These are phyloP conservation scores for Branchipolynoe longqiensis DNA, from an alignment of 2,888 invertebrate genomes.

Conservation along the genomic window DNA sequence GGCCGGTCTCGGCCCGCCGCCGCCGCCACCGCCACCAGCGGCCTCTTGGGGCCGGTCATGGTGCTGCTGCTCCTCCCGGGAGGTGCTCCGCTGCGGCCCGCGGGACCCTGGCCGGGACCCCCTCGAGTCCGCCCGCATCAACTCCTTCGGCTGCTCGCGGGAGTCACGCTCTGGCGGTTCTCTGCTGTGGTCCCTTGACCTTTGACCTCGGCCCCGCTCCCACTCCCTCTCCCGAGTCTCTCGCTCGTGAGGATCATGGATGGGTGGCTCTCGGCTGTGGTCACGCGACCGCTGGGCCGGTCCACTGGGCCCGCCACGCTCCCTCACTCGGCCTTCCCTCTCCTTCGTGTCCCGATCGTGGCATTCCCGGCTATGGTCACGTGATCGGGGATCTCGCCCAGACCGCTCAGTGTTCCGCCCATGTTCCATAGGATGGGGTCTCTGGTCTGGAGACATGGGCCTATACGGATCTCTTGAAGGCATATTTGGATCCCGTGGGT, in stretches of 20 bases:
- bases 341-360: too few relatives aligned
- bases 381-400: background rate
- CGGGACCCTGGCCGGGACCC: slow-evolving; percentile 15
- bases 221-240: slow-evolving; percentile 7
- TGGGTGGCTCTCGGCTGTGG: background rate
- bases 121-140: background rate
- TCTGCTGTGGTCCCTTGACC: slow-evolving; percentile 26
- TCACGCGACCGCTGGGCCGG: background rate
- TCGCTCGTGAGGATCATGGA: background rate
- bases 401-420: background rate
- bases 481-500: background rate
- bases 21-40: background rate
- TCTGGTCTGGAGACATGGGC: slow-evolving; percentile 8
- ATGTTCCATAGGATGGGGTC: background rate
- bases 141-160: slow-evolving; percentile 13
- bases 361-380: background rate
- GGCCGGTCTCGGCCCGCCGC: background rate
- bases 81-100: slow-evolving; percentile 6
- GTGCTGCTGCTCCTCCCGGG: background rate
- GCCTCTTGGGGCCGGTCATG: too few relatives aligned
- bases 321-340: background rate
- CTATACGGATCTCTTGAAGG: too few relatives aligned
- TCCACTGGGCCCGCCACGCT: background rate
- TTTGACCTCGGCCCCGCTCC: background rate
- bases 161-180: slow-evolving; percentile 36